Conservation (phyloP, 2,888 invertebrate species). For the Sipha maydis region DNA sequence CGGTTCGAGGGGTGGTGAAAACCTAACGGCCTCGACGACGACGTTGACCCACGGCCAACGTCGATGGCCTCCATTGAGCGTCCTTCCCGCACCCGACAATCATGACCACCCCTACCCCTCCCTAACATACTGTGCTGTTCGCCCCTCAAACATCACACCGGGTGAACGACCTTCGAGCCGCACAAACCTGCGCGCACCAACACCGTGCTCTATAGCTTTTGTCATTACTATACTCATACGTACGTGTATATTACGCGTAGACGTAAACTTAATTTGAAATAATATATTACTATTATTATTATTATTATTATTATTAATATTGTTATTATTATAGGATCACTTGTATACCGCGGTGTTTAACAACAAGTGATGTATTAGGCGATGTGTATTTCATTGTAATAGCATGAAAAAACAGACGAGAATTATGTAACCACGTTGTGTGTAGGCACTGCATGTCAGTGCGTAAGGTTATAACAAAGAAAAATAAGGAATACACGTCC, state of each 20-base stretch:
- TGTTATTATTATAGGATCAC: not conserved
- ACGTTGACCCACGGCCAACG: slow-evolving; percentile 32
- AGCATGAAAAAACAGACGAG: no score
- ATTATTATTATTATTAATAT: not conserved
- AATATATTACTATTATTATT: not conserved
- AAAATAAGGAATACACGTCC: no score
- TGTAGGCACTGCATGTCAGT: no score
- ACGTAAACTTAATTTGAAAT: not conserved
- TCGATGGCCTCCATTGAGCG: not conserved
- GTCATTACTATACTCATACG: no score
- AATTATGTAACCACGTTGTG: no score
- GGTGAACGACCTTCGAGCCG: slow-evolving; percentile 41
- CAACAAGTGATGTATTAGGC: no score
- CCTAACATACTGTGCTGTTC: slow-evolving; percentile 15
- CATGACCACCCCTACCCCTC: not conserved
- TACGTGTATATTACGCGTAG: not conserved
- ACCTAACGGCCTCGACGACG: no score
- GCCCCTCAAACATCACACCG: slow-evolving; percentile 15
- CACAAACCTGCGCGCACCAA: not conserved
- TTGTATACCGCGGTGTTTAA: no score
- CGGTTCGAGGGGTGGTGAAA: slow-evolving; percentile 25
- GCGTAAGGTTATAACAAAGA: no score
- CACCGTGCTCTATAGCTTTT: not conserved
- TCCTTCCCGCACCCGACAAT: not conserved
- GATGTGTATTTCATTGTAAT: no score